Conservation (phyloP, 2,113 vertebrate genomes). For the Siniperca knerii region DNA sequence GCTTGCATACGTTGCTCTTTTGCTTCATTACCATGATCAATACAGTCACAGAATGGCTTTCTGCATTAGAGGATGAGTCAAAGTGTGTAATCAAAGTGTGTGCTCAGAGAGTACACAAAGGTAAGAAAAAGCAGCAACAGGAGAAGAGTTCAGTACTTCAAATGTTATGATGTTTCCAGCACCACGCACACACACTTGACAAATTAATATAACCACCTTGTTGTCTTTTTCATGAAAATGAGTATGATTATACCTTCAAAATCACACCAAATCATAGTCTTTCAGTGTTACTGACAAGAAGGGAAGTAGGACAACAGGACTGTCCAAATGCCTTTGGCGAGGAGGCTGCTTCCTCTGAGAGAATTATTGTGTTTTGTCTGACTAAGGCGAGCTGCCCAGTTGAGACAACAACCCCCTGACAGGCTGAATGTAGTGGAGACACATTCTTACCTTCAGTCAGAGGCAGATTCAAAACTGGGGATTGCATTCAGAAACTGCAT, state of each 20-base stretch:
- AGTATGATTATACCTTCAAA: constrained; percentile 10
- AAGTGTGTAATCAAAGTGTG: constrained; percentile 8
- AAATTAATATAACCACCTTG: constrained; percentile 1
- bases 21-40: constrained; percentile 77
- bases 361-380: constrained; percentile 60
- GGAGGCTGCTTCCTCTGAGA: constrained; percentile 29
- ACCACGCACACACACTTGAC: neutral
- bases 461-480: constrained; percentile 60
- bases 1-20: constrained; percentile 68
- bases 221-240: neutral
- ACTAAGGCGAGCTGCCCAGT: constrained; percentile 46
- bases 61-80: constrained; percentile 47
- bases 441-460: constrained; percentile 50
- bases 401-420: constrained; percentile 48
- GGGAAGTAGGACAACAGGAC: constrained; percentile 25
- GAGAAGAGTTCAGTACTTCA: neutral
- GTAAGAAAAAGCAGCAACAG: constrained; percentile 11
- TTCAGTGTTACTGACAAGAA: constrained; percentile 30
- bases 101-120: neutral
- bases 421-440: constrained; percentile 36
- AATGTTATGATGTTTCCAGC: neutral
- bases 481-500: constrained; percentile 23
- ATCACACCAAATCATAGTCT: constrained; percentile 17
- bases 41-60: constrained; percentile 69
- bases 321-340: constrained; percentile 21